phyloP scores from a whole-genome alignment of 2,113 vertebrate genomes.

The Rhodinocichla rosea region DNA sequence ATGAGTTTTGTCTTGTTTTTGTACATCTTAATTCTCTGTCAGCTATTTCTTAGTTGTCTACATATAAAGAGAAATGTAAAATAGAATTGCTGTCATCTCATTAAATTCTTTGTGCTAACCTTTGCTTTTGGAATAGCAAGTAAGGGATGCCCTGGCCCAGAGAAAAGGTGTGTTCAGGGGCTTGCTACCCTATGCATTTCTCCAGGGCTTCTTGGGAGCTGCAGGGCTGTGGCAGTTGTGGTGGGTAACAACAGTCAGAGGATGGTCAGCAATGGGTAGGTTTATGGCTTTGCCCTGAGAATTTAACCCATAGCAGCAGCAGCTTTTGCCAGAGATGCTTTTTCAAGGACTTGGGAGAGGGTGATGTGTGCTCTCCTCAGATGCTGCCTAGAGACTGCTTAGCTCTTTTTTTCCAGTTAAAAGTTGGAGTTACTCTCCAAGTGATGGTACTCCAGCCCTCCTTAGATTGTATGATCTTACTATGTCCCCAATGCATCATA shows the following conservation, averaged over 20 bases:
- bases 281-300: neutral
- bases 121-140: neutral
- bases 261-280: accelerated
- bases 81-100: neutral
- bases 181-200: accelerated
- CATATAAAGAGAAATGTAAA: neutral
- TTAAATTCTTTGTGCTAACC: neutral
- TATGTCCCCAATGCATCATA: accelerated
- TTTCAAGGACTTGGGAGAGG: neutral
- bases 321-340: neutral
- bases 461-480: neutral
- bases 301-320: neutral
- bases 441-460: neutral
- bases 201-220: neutral
- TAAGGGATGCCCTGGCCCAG: neutral
- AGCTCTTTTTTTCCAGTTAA: neutral
- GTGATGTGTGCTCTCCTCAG: neutral
- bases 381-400: neutral
- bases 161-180: accelerated
- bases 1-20: neutral
- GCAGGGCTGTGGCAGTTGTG: neutral
- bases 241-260: neutral
- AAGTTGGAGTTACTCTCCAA: neutral
- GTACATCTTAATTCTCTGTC: neutral
- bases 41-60: neutral